A percentile compares a stretch with the other conserved stretches of the same genome.
phyloP scores from a whole-genome alignment of 2,113 vertebrate species.

The Poecilia latipinna region DNA sequence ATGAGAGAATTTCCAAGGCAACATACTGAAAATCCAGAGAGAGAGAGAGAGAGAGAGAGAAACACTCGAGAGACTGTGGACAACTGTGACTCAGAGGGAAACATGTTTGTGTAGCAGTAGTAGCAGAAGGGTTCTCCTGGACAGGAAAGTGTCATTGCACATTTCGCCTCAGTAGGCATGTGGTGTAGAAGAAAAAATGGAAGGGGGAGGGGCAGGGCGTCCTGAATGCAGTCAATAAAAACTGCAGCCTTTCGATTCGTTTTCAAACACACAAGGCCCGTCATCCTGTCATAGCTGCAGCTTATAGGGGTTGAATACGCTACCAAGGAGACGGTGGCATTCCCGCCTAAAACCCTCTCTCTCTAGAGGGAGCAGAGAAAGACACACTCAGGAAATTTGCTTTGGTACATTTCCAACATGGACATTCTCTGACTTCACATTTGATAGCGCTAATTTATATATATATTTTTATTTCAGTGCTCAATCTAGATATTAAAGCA shows the following conservation, averaged over 20 bases:
- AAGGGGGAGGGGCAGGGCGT: conserved; percentile 24
- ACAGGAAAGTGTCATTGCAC: conserved; percentile 45
- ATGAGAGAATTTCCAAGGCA: not conserved
- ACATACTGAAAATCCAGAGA: not conserved
- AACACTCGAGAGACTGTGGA: conserved; percentile 1
- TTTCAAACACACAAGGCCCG: not conserved
- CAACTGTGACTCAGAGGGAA: conserved; percentile 38
- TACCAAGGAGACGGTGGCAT: not conserved
- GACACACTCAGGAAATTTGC: not conserved
- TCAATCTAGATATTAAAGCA: not conserved
- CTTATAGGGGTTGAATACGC: not conserved
- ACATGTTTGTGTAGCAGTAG: conserved; percentile 12
- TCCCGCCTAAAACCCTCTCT: not conserved
- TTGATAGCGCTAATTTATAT: not conserved
- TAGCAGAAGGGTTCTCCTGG: conserved; percentile 33
- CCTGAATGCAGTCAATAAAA: not conserved
- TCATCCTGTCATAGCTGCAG: not conserved
- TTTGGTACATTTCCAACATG: not conserved
- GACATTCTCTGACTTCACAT: not conserved
- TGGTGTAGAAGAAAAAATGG: conserved; percentile 37
- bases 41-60: not conserved
- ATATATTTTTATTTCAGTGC: not conserved
- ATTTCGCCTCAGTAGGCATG: conserved; percentile 37
- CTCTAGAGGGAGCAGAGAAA: not conserved
- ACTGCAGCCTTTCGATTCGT: conserved; percentile 1